Base-by-base conservation (phyloP, 2,888 invertebrate genomes). In the Gari tellinella region DNA sequence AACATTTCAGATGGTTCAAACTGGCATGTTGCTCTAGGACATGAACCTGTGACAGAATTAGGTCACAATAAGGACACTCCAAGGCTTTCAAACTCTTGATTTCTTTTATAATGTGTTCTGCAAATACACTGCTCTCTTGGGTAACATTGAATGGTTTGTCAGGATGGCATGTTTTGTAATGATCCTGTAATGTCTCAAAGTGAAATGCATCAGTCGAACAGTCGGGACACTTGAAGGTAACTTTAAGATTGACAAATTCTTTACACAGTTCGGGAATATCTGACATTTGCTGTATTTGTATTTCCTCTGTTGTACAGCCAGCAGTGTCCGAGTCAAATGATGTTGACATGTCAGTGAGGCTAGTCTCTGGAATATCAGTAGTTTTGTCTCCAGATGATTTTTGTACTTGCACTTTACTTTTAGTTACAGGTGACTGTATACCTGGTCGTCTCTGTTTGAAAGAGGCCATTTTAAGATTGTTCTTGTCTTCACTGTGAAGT, bases 21-120 rank as follows among this genome's bases (percentile, higher is more conserved):
- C 51, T 26, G 15, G 65, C 40, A 55, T 74, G 74, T 26, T 69
- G 37, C 4, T 65, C 48, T 10, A 74, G 45, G 19, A 60, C 19
- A 31, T 40, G 21, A 17, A 51, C 26, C 37, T 69, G 68, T 19
- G 68, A 68, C 26, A 74, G 58, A 26, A 74, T 38, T 46, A 74
- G 31, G 37, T 74, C 74, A 62, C 74, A 69, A 25, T 68, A 74
- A 41, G 74, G 74, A 40, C 74, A 74, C 23, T 74, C 74, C 57
- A 64, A 74, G 1, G 74, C 67, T 14, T 48, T 61, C 23, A 74
- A 38, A 31, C 45, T 48, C 31, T 51, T 56, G 17, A 19, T 17
- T 25, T 65, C 41, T 23, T 23, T 48, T 37, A 60, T 61, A 4
- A 65, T 41, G 23, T 53, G 23, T 23, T 31, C 38, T 31, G 55